Percentiles rank a stretch among this genome's conserved stretches.
Conservation (phyloP, 2,797 vertebrate species). For the Paramormyrops hopkinsi region DNA sequence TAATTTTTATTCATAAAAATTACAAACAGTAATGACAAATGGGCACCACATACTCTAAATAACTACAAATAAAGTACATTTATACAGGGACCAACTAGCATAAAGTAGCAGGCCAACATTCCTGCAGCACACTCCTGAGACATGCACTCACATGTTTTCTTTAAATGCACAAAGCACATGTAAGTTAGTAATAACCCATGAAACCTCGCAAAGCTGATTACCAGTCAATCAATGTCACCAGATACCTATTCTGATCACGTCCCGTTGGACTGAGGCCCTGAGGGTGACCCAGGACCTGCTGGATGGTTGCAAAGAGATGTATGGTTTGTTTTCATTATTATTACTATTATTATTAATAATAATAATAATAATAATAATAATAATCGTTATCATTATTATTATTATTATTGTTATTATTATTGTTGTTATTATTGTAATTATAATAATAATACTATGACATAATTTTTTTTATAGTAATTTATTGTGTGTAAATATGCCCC, state of each 20-base stretch:
- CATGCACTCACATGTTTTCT: not conserved
- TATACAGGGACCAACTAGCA: not conserved
- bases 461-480: not conserved
- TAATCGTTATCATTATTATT: no score
- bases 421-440: no score
- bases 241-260: not conserved
- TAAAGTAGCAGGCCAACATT: not conserved
- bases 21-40: not conserved
- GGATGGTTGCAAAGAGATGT: not conserved
- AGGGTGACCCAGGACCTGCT: not conserved
- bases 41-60: not conserved
- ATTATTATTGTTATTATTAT: no score
- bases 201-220: not conserved
- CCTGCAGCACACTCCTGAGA: not conserved
- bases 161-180: not conserved
- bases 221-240: not conserved
- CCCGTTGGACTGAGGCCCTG: not conserved
- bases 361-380: no score
- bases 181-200: not conserved
- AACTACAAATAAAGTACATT: not conserved
- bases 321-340: not conserved
- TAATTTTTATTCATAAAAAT: not conserved
- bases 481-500: not conserved
- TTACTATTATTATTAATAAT: no score
- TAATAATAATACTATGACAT: not conserved